These are phyloP conservation scores for Protonibea diacanthus DNA, from an alignment of 2,797 vertebrate genomes.

Conservation along the genomic window DNA sequence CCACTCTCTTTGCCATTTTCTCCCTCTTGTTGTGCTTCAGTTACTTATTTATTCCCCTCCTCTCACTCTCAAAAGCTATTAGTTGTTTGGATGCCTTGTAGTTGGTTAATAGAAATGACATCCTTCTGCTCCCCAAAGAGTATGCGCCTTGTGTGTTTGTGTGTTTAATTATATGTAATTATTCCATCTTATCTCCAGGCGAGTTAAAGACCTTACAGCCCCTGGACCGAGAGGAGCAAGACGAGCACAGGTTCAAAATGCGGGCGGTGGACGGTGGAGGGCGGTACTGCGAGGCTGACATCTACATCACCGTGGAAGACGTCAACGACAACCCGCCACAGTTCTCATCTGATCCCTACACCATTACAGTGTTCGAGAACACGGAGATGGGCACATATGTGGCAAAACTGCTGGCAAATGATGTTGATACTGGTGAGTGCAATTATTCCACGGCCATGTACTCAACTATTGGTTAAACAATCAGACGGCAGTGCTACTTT, in stretches of 20 bases:
- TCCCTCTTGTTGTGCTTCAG: slow-evolving; percentile 40
- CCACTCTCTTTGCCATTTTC: slow-evolving; percentile 40
- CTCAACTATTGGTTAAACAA: too few species aligned
- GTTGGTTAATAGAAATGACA: slow-evolving; percentile 8
- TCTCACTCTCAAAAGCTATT: slow-evolving; percentile 52
- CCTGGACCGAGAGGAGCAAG: slow-evolving; percentile 91
- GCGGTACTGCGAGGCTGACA: slow-evolving; percentile 89
- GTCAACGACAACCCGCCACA: slow-evolving; percentile 95
- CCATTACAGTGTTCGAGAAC: slow-evolving; percentile 96
- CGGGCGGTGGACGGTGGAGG: slow-evolving; percentile 94
- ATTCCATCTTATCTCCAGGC: slow-evolving; percentile 80
- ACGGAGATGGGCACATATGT: slow-evolving; percentile 92
- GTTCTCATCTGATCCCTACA: slow-evolving; percentile 90
- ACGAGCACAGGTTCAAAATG: slow-evolving; percentile 87
- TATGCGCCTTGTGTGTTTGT: background rate
- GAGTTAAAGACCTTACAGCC: slow-evolving; percentile 92
- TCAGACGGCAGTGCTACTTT: background rate
- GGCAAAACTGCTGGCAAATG: slow-evolving; percentile 92
- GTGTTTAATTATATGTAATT: too few species aligned
- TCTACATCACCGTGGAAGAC: slow-evolving; percentile 91
- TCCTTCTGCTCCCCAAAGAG: background rate
- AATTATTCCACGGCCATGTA: background rate
- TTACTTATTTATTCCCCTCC: slow-evolving; percentile 65
- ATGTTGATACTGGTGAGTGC: slow-evolving; percentile 90
- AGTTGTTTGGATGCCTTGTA: slow-evolving; percentile 55